Evolutionary conservation across 2,888 invertebrate genomes (phyloP).

Genomic region (Lasioglossum zephyrum): DNA sequence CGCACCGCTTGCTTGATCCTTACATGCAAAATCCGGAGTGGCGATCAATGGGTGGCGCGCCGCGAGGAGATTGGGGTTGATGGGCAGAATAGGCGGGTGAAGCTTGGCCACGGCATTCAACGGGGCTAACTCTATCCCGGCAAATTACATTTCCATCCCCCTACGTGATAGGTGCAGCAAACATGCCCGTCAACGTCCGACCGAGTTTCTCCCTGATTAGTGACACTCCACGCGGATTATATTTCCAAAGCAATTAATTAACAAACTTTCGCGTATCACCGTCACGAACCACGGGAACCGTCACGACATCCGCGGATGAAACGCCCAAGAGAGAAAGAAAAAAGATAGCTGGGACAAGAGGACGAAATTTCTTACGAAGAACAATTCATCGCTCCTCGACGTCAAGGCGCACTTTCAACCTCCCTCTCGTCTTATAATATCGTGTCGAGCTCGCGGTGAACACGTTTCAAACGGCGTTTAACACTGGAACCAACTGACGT

Average conservation of each 20-base stretch:
- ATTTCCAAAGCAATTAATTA: constrained; percentile 77
- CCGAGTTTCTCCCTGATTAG: constrained; percentile 76
- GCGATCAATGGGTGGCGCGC: constrained; percentile 70
- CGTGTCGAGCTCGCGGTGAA: not conserved
- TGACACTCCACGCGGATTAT: constrained; percentile 74
- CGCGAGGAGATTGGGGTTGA: constrained; percentile 55
- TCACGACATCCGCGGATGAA: constrained; percentile 1
- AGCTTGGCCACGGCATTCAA: constrained; percentile 73
- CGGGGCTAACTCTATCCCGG: constrained; percentile 75
- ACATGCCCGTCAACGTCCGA: constrained; percentile 77
- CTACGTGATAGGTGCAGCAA: constrained; percentile 77
- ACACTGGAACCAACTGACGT: not conserved
- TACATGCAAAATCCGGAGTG: constrained; percentile 67
- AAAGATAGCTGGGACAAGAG: not conserved
- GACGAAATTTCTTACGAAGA: constrained; percentile 55
- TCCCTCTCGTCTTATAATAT: not conserved
- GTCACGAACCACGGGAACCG: constrained; percentile 33
- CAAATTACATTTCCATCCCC: constrained; percentile 78
- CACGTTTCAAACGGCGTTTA: not conserved
- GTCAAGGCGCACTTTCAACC: not conserved
- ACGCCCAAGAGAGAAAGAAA: constrained; percentile 40
- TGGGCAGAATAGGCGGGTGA: constrained; percentile 60
- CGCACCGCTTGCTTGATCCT: constrained; percentile 48
- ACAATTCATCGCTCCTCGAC: constrained; percentile 2
- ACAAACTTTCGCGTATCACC: constrained; percentile 64